Evolutionary conservation across 2,113 vertebrate genomes (phyloP).

Genomic region (Henicopernis longicauda): DNA sequence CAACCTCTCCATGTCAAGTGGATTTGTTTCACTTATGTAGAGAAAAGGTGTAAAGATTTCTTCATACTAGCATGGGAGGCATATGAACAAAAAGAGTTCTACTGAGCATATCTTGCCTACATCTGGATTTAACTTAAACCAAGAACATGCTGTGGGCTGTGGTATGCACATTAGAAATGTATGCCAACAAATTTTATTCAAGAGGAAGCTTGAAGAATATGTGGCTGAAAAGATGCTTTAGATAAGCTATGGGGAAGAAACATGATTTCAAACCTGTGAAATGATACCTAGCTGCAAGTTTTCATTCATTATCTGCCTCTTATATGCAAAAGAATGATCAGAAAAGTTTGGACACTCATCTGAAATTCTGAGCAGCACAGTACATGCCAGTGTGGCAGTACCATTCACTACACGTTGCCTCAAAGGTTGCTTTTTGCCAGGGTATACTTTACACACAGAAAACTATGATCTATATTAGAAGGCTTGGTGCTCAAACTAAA

Average conservation of each 20-base stretch:
- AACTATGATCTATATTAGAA: not conserved
- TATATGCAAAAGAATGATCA: not conserved
- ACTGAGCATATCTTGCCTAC: not conserved
- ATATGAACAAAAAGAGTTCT: not conserved
- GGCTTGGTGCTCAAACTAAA: not conserved
- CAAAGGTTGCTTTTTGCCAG: not conserved
- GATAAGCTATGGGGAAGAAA: not conserved
- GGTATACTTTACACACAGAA: not conserved
- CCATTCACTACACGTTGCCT: not conserved
- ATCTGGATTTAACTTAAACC: not conserved
- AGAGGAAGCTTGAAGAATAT: not conserved
- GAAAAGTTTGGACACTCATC: not conserved
- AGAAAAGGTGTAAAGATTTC: not conserved
- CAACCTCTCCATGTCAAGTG: not conserved
- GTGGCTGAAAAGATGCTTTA: not conserved
- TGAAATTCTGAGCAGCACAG: not conserved
- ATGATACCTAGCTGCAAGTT: not conserved
- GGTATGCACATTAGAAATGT: not conserved
- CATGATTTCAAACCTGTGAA: not conserved
- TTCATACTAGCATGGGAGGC: accelerated
- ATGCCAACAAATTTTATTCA: not conserved
- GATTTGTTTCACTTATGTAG: not conserved
- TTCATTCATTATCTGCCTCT: not conserved
- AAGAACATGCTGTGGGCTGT: not conserved
- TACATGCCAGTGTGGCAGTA: not conserved